phyloP scores from a whole-genome alignment of 2,113 vertebrate genomes.

The Empidonax traillii region DNA sequence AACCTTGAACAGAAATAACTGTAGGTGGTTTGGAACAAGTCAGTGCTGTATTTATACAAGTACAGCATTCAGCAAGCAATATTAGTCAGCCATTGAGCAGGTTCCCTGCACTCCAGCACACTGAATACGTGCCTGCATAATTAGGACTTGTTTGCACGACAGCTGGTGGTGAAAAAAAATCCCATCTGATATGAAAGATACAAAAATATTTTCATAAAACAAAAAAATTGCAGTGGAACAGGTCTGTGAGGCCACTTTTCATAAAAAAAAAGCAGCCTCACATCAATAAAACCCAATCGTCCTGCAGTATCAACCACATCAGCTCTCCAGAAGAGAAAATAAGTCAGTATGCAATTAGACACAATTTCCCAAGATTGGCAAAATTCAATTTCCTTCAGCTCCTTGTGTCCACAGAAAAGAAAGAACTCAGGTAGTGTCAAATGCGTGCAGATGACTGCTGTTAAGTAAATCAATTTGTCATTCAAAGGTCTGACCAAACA shows the following conservation, averaged over 20 bases:
- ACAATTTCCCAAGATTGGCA: not conserved
- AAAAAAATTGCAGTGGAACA: not conserved
- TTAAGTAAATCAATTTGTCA: constrained; percentile 38
- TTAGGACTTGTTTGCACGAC: constrained; percentile 19
- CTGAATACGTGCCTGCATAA: not conserved
- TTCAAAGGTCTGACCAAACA: not conserved
- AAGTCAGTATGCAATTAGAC: constrained; percentile 40
- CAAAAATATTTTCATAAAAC: constrained; percentile 28
- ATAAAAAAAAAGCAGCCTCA: not conserved
- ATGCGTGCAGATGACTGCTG: not conserved
- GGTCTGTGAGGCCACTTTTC: not conserved
- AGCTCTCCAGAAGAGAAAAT: not conserved
- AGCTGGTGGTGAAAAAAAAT: constrained; percentile 28
- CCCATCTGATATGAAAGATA: constrained; percentile 9
- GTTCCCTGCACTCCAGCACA: not conserved
- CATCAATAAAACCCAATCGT: not conserved
- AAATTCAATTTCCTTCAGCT: not conserved
- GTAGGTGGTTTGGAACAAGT: constrained; percentile 30
- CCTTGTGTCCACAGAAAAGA: not conserved
- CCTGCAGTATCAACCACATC: not conserved
- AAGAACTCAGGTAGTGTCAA: constrained; percentile 13
- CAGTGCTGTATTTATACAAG: constrained; percentile 27
- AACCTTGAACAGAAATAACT: constrained; percentile 22
- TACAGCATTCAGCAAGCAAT: constrained; percentile 14
- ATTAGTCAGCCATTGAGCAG: constrained; percentile 36